These are phyloP conservation scores for Leuciscus waleckii DNA, from an alignment of 2,797 vertebrate species.

Conservation along the genomic window DNA sequence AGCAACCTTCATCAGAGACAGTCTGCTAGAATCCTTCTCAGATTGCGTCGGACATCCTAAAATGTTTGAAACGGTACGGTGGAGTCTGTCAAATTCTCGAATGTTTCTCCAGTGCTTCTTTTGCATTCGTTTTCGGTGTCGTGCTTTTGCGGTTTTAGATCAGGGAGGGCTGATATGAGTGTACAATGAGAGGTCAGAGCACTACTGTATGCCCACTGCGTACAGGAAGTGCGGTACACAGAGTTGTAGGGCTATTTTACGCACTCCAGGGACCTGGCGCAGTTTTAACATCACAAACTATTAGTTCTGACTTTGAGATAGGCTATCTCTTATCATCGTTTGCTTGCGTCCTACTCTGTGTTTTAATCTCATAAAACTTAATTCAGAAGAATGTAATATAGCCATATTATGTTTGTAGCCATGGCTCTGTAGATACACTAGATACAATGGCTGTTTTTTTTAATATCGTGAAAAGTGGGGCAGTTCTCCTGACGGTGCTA, in stretches of 20 bases:
- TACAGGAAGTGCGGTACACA: conserved; percentile 45
- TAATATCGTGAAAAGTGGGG: conserved; percentile 9
- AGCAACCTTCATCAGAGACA: conserved; percentile 66
- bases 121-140: conserved; percentile 27
- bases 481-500: background rate
- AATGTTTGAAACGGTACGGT: conserved; percentile 85
- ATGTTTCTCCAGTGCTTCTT: background rate
- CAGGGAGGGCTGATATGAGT: conserved; percentile 36
- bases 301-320: conserved; percentile 12
- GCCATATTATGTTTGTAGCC: background rate
- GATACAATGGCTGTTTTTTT: background rate
- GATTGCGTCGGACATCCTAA: conserved; percentile 76
- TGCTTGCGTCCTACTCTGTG: background rate
- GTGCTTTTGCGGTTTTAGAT: conserved; percentile 24
- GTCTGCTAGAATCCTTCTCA: conserved; percentile 69
- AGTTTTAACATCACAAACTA: conserved; percentile 14
- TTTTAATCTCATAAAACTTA: background rate
- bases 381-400: background rate
- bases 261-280: conserved; percentile 40
- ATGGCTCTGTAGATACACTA: background rate
- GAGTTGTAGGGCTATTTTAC: conserved; percentile 39
- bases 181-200: conserved; percentile 24
- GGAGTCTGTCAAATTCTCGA: conserved; percentile 42
- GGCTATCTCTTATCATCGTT: background rate
- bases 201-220: conserved; percentile 30